phyloP scores from a whole-genome alignment of 1,140 invertebrate genomes.

The Hycleus phaleratus region DNA sequence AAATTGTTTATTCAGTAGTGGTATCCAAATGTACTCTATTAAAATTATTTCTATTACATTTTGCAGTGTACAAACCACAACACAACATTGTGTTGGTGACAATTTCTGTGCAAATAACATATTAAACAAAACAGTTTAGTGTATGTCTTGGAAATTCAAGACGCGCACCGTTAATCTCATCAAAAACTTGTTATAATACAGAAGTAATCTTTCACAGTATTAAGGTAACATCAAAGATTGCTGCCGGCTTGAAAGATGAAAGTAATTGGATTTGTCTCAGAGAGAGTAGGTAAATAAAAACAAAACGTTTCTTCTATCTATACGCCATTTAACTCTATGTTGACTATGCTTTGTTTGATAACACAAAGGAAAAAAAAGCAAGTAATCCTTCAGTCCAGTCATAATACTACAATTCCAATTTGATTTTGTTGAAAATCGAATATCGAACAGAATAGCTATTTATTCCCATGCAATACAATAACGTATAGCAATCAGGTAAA shows the following conservation, averaged over 20 bases:
- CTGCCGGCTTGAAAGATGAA: slow-evolving; percentile 23
- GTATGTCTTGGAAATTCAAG: slow-evolving; percentile 18
- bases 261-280: slow-evolving; percentile 28
- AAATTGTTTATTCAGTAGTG: no score
- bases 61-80: no score
- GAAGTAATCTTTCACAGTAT: slow-evolving; percentile 32
- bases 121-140: slow-evolving; percentile 24
- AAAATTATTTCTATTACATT: no score
- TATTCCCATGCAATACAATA: not conserved
- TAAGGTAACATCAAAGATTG: slow-evolving; percentile 28
- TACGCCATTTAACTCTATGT: slow-evolving; percentile 5
- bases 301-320: slow-evolving; percentile 9
- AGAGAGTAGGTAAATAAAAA: slow-evolving; percentile 13
- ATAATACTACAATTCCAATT: no score
- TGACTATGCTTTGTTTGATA: no score
- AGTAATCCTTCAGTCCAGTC: no score
- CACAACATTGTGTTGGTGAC: not conserved
- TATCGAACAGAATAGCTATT: no score
- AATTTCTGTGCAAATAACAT: slow-evolving; percentile 14
- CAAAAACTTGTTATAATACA: slow-evolving; percentile 36
- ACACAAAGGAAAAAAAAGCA: no score
- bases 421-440: no score
- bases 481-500: slow-evolving; percentile 3
- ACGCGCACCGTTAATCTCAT: slow-evolving; percentile 27
- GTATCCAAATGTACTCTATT: no score